A percentile compares a stretch with the other conserved stretches of the same genome.
Conservation (phyloP, 2,888 invertebrate species). For the Agrotis clavis region DNA sequence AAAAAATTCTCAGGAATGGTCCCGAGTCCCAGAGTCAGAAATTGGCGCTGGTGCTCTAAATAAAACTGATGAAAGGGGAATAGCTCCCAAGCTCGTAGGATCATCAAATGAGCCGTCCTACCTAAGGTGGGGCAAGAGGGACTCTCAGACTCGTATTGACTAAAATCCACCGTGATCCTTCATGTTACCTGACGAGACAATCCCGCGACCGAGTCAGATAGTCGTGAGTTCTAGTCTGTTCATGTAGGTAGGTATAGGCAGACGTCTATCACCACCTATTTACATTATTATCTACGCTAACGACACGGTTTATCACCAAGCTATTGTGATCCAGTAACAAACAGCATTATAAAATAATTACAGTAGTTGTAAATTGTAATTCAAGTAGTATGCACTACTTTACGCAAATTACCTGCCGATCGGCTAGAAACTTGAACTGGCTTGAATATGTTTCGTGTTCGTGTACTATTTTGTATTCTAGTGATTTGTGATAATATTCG, state of each 20-base stretch:
- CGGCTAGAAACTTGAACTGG: constrained; percentile 9
- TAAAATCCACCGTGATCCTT: too few species aligned
- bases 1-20: too few species aligned
- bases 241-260: not conserved
- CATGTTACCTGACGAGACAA: too few species aligned
- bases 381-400: constrained; percentile 7
- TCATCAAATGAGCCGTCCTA: too few species aligned
- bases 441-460: constrained; percentile 9
- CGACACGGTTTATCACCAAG: constrained; percentile 9
- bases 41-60: too few species aligned
- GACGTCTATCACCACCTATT: not conserved
- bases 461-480: constrained; percentile 18
- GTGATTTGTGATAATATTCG: not conserved
- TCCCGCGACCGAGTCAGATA: too few species aligned
- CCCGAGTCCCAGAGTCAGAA: too few species aligned
- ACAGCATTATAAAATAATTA: constrained; percentile 13
- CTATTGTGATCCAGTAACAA: constrained; percentile 27
- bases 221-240: too few species aligned
- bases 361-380: constrained; percentile 23
- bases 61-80: too few species aligned
- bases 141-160: too few species aligned
- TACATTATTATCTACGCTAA: constrained; percentile 17
- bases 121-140: too few species aligned
- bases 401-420: constrained; percentile 8
- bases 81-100: too few species aligned